Percentiles rank a stretch among this genome's conserved stretches.
These are phyloP conservation scores for Euplagia quadripunctaria DNA, from an alignment of 2,888 invertebrate species.

Conservation along the genomic window DNA sequence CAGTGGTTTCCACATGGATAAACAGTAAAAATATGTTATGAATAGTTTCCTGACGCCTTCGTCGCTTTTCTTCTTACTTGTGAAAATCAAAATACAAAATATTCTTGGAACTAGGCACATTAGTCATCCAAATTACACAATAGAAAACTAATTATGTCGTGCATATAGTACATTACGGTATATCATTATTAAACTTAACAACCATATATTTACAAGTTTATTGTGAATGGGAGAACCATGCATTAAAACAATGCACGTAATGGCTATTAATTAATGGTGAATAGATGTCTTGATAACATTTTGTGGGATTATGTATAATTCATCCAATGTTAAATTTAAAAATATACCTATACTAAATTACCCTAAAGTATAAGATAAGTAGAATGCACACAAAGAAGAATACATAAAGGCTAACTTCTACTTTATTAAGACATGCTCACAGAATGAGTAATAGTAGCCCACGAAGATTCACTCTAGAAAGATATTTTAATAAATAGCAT, in stretches of 20 bases:
- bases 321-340: background rate
- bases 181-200: background rate
- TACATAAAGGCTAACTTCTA: background rate
- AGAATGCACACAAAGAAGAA: background rate
- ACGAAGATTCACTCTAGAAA: too few species aligned
- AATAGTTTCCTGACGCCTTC: too few species aligned
- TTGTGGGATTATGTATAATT: background rate
- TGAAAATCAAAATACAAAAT: too few species aligned
- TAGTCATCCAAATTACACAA: too few species aligned
- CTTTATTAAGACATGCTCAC: background rate
- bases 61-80: too few species aligned
- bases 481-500: too few species aligned
- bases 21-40: too few species aligned
- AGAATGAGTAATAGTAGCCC: background rate
- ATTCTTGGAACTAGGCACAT: too few species aligned
- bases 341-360: background rate
- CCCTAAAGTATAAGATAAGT: background rate
- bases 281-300: background rate
- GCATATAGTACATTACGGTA: background rate
- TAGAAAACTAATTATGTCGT: too few species aligned
- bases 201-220: background rate
- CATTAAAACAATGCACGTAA: background rate
- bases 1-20: too few species aligned
- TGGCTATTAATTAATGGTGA: background rate
- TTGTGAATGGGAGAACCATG: background rate